Base-by-base conservation (phyloP, 2,797 vertebrate species). In the Sebastes hopkinsi region DNA sequence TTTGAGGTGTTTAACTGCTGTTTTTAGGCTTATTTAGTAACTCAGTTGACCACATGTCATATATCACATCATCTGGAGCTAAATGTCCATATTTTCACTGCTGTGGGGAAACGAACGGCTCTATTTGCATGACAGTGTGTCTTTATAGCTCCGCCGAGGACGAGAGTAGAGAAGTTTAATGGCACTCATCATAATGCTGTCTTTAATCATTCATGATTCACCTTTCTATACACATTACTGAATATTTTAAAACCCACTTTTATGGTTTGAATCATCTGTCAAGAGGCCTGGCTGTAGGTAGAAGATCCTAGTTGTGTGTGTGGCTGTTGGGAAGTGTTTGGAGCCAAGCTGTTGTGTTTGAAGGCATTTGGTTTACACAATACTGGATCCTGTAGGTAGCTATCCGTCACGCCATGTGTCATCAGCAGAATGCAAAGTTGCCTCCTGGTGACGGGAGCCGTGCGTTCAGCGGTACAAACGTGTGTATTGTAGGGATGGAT, bases 181-280 rank as follows among this genome's bases (percentile, higher is more conserved):
- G 67, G 75, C 72, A 12, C 69, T 88, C 67, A 66, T 84, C 67
- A 30, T 87, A 65, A 87, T 72, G 77, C 20, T 2, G 6, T 71
- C 79, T 85, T 90, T 68, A 87, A 90, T 88, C 83, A 88, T 91
- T 91, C 77, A 89, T 82, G 83, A 81, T 66, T 83, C 87, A 78
- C 82, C 72, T 88, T 89, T 79, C 67, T 23, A 42, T 81, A 77
- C 73, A 80, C 85, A 76, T 82, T 58, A 73, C 58, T 87, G 83
- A 79, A 89, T 83, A 85, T 88, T 89, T 88, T 61, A 88, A 72
- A 71, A 56, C 5, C 46, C 60, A 23, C 27, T 81, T 78, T 83
- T 38, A 61, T 23, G 23, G 66, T 81, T 85, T 18, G 59, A 76
- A 67, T 77, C 7, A 18, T 67, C 77, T 16, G 55, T 80, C 64